Evolutionary conservation across 2,113 vertebrate species (phyloP), one percentile per base, ranked within the genome.

Genomic region (Scartelaos histophorus): DNA sequence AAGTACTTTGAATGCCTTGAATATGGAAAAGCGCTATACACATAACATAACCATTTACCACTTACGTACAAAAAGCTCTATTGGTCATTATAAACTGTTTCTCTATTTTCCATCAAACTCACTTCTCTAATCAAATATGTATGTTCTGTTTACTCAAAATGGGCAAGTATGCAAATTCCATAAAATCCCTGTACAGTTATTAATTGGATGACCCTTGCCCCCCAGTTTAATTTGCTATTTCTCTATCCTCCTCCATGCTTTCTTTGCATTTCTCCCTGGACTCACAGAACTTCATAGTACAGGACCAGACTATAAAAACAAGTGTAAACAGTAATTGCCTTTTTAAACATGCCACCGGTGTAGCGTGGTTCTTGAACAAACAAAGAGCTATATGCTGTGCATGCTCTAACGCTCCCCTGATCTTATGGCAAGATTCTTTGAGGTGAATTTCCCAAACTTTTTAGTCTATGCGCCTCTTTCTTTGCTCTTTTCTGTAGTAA

Each of bases 311-410:
- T 53, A 67, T 76, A n/a, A 72, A 78, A 84, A 78, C 75, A 77
- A 84, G 74, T 70, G 71, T 84, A 75, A 67, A 77, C 75, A 78
- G 75, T 89, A 89, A 91, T 84, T 89, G 77, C 73, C 82, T 86
- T 71, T 82, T 84, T 89, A 83, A 71, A 70, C 54, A 86, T 77
- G 81, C 80, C 34, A 64, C 73, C 62, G 74, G 75, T 77, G 80
- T 73, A 76, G 73, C 57, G 67, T 68, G 56, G 71, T 60, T 0
- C n/a, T 66, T 73, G 76, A 75, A 87, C 73, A 81, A 82, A 84
- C 80, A 60, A 78, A 76, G 46, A 56, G 78, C 69, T 79, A 77
- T 86, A 80, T 78, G 80, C 74, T 35, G 73, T 67, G 79, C 76
- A 81, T 86, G 78, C 71, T 78, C 66, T 45, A 56, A 35, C 64